Base-by-base conservation (phyloP, 2,113 vertebrate genomes). In the Trogon surrucura region DNA sequence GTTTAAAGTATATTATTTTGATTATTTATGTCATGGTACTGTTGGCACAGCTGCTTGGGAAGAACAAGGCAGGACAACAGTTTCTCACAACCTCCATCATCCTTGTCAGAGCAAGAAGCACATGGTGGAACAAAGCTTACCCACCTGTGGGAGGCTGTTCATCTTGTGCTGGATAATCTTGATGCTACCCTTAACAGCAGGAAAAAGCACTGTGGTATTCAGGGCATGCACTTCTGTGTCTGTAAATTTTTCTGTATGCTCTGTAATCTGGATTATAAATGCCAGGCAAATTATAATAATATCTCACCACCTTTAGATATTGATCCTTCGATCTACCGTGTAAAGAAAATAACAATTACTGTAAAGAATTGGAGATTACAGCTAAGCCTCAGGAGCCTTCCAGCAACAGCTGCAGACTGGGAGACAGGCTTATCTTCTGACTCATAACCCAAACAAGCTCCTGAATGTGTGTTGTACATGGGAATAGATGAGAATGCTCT, bases 401-500 rank as follows among this genome's bases (percentile, higher is more conserved):
- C 62, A 88, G 70, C 71, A 93, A 83, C 71, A 75, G 67, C 58
- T 80, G 66, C 57, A 91, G 74, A 67, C 53, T 88, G 75, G 91
- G 83, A 97, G 85, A 92, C 7, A 0, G 83, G 36, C 21, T 96
- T 95, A 94, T 95, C 94, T 95, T 96, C 90, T 95, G 91, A 96
- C 79, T 97, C 96, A 96, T 83, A 94, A 91, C 41, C 71, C 82
- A 93, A 85, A 95, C 62, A 88, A 79, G 85, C 30, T 95, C 79
- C 92, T 94, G 86, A 77, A 93, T 89, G 36, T 69, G n/a, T 51
- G 47, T 51, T 79, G 56, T 88, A 61, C 86, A 78, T 79, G 57
- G 77, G 90, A 96, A 86, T 91, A 91, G 48, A 94, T 61, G 87
- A 95, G 64, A 97, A 97, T 96, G 79, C 81, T 95, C 91, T 74